phyloP scores from a whole-genome alignment of 2,888 invertebrate genomes.

The Philereme vetulata region DNA sequence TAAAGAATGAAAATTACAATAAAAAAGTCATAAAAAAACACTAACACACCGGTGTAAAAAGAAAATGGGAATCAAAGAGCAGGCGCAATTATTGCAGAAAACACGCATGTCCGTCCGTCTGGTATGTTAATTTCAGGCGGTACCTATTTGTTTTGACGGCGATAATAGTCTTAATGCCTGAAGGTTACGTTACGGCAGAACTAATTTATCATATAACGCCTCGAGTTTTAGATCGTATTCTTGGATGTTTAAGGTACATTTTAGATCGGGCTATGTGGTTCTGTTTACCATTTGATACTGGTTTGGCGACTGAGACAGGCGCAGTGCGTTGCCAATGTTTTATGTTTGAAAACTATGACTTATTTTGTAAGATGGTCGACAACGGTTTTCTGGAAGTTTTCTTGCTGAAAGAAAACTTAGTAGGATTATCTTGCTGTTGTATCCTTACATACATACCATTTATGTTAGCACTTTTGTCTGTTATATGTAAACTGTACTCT shows the following conservation, averaged over 20 bases:
- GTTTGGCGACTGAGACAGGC: slow-evolving; percentile 56
- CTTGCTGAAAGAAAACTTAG: too few species aligned
- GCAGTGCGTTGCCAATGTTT: background rate
- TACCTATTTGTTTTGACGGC: slow-evolving; percentile 50
- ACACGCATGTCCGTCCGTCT: slow-evolving; percentile 16
- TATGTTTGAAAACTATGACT: background rate
- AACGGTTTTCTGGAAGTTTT: too few species aligned
- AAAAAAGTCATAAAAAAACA: too few species aligned
- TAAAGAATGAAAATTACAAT: too few species aligned
- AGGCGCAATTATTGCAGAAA: slow-evolving; percentile 16
- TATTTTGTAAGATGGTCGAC: too few species aligned
- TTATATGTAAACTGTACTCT: too few species aligned
- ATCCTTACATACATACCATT: too few species aligned
- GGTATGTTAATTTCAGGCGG: slow-evolving; percentile 15
- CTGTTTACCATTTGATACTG: slow-evolving; percentile 56
- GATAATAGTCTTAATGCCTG: slow-evolving; percentile 46
- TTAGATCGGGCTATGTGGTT: slow-evolving; percentile 34
- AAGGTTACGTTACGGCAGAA: slow-evolving; percentile 57
- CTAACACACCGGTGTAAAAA: too few species aligned
- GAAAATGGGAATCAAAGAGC: too few species aligned
- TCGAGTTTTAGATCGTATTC: slow-evolving; percentile 32
- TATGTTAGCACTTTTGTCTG: too few species aligned
- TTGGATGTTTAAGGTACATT: slow-evolving; percentile 34
- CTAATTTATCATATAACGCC: slow-evolving; percentile 20
- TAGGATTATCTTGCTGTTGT: too few species aligned